Conservation (phyloP, 64 coral and sea anemone genomes). For the Actinia equina region DNA sequence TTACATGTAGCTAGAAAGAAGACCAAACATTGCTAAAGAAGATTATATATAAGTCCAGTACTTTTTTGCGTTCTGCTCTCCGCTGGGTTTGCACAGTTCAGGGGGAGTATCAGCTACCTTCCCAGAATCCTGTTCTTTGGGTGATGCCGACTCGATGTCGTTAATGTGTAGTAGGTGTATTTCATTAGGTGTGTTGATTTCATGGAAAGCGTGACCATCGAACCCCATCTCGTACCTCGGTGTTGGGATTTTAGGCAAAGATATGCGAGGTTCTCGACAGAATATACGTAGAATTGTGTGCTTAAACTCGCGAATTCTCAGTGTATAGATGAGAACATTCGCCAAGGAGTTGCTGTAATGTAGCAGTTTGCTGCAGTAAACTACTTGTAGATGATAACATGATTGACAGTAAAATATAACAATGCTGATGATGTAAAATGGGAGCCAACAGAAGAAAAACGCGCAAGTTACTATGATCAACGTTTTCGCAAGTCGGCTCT, state of each 20-base stretch:
- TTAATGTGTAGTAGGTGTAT: slow-evolving; percentile 6
- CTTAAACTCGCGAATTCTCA: slow-evolving; percentile 54
- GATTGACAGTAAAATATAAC: slow-evolving; percentile 27
- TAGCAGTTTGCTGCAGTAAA: slow-evolving; percentile 54
- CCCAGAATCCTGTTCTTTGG: slow-evolving; percentile 15
- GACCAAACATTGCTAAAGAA: too few relatives aligned
- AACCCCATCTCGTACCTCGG: not conserved
- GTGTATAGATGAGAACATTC: slow-evolving; percentile 54
- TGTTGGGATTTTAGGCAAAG: not conserved
- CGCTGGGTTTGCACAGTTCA: not conserved
- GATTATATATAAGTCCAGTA: not conserved
- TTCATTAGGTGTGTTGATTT: slow-evolving; percentile 18
- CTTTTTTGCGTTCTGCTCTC: not conserved
- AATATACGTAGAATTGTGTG: slow-evolving; percentile 31
- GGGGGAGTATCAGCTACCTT: not conserved
- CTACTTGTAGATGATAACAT: slow-evolving; percentile 40
- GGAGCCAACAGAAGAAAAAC: slow-evolving; percentile 55
- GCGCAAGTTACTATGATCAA: slow-evolving; percentile 43
- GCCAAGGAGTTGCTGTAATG: slow-evolving; percentile 64
- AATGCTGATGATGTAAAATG: slow-evolving; percentile 61
- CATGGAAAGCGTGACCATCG: slow-evolving; percentile 1
- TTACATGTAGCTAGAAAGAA: too few relatives aligned
- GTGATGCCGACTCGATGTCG: slow-evolving; percentile 1
- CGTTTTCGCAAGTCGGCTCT: slow-evolving; percentile 43
- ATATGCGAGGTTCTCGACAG: not conserved